phyloP scores from a whole-genome alignment of 2,888 invertebrate genomes.

The Tenthredo distinguenda region DNA sequence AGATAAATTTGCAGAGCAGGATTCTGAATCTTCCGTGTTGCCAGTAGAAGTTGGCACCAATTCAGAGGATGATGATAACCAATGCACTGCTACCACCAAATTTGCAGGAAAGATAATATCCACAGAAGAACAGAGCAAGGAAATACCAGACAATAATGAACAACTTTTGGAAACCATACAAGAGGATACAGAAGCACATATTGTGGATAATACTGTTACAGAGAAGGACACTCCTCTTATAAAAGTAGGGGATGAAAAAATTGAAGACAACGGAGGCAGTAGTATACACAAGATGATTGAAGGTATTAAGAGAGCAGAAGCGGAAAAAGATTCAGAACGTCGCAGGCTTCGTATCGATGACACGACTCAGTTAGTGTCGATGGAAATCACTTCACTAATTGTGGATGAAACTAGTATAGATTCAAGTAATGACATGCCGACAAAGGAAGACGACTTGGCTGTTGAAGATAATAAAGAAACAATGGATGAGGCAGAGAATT shows the following conservation, averaged over 20 bases:
- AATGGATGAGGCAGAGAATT: not conserved
- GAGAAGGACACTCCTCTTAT: not conserved
- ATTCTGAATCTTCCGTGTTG: not conserved
- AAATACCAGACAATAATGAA: slow-evolving; percentile 21
- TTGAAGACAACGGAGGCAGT: slow-evolving; percentile 27
- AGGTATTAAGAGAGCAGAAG: slow-evolving; percentile 26
- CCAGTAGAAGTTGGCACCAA: not conserved
- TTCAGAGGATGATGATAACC: not conserved
- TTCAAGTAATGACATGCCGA: not conserved
- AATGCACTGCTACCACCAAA: not conserved
- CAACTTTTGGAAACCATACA: not conserved
- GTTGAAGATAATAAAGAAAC: not conserved
- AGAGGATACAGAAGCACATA: slow-evolving; percentile 1
- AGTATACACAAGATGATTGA: not conserved
- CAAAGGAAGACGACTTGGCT: not conserved
- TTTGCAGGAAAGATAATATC: not conserved
- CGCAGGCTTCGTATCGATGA: not conserved
- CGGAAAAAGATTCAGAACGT: not conserved
- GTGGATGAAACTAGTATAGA: not conserved
- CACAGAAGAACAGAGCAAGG: not conserved
- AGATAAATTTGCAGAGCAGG: not conserved
- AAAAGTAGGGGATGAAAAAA: slow-evolving; percentile 36
- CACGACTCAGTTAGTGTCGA: not conserved
- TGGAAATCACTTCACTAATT: not conserved
- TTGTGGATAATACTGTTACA: not conserved